Percentiles rank a stretch among this genome's conserved stretches.
These are phyloP conservation scores for Xerus inauris DNA, from an alignment of 2,113 vertebrate genomes.

Conservation along the genomic window DNA sequence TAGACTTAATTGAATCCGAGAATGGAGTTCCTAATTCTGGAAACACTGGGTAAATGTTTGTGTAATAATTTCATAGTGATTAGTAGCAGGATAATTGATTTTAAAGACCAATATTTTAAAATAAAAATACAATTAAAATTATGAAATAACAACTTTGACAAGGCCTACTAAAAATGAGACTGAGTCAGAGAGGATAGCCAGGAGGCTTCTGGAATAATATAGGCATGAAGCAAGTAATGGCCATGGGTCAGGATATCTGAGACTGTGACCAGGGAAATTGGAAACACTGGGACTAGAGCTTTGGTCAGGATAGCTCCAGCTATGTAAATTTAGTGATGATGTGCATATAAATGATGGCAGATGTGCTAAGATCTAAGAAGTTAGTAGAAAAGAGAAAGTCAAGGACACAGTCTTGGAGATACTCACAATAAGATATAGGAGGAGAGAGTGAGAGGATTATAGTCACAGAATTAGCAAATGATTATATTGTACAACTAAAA, in stretches of 20 bases:
- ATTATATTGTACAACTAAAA: conserved; percentile 26
- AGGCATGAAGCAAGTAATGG: neutral
- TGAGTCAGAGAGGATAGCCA: neutral
- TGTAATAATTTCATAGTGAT: conserved; percentile 47
- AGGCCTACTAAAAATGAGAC: neutral
- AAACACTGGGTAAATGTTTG: neutral
- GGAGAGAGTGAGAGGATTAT: neutral
- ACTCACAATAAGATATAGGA: neutral
- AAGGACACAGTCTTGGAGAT: neutral
- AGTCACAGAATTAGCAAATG: conserved; percentile 5
- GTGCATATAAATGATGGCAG: neutral
- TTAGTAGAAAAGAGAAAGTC: conserved; percentile 1
- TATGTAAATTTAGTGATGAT: neutral
- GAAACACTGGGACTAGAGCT: neutral
- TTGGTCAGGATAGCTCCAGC: neutral
- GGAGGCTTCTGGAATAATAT: neutral
- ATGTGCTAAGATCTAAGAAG: neutral
- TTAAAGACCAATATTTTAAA: conserved; percentile 15
- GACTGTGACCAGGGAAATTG: neutral
- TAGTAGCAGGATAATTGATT: neutral
- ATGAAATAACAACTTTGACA: neutral
- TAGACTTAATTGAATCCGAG: conserved; percentile 1
- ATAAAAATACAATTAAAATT: conserved; percentile 42
- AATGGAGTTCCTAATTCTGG: conserved; percentile 39
- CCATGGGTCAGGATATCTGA: neutral